phyloP scores from a whole-genome alignment of 2,888 invertebrate genomes.

The Lutraria lutraria region DNA sequence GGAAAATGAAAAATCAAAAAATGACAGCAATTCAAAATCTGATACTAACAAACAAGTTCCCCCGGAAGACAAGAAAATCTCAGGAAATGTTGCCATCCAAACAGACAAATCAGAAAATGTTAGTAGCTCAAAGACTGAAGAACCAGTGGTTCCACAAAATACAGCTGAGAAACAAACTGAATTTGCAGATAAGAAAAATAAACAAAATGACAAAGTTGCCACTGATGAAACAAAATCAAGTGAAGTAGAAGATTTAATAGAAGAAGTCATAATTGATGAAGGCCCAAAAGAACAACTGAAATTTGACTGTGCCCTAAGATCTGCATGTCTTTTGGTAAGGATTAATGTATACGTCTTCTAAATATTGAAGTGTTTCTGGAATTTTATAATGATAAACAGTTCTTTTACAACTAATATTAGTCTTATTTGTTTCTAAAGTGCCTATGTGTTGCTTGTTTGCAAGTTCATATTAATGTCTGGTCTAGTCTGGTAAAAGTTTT shows the following conservation, averaged over 20 bases:
- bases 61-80: slow-evolving; percentile 35
- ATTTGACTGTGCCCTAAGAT: slow-evolving; percentile 74
- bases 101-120: slow-evolving; percentile 1
- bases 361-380: no score
- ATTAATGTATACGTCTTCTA: no score
- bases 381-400: no score
- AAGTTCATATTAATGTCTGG: no score
- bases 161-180: neutral
- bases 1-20: slow-evolving; percentile 8
- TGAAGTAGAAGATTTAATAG: slow-evolving; percentile 36
- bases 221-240: neutral
- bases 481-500: no score
- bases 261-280: slow-evolving; percentile 62
- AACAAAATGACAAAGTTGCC: neutral
- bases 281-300: slow-evolving; percentile 73
- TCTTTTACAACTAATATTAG: no score
- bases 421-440: no score
- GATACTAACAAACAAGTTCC: slow-evolving; percentile 34
- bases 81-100: neutral
- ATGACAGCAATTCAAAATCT: neutral
- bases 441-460: no score
- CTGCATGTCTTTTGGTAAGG: slow-evolving; percentile 68
- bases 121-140: neutral
- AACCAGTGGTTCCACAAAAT: neutral
- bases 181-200: neutral